phyloP scores from a whole-genome alignment of 2,888 invertebrate genomes.

The Syrista parreyssii region DNA sequence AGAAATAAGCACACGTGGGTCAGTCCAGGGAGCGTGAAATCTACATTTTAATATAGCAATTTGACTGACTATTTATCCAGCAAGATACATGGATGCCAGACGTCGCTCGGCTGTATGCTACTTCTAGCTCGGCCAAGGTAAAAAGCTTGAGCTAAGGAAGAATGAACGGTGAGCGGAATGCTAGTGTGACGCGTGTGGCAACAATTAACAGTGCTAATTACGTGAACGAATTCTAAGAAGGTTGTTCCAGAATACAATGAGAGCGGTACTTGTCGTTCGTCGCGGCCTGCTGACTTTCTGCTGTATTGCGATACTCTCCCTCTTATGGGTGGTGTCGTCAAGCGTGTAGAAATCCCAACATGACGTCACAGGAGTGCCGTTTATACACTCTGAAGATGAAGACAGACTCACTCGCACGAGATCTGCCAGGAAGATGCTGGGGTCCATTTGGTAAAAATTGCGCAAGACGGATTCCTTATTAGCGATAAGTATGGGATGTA shows the following conservation, averaged over 20 bases:
- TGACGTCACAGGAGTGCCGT: neutral
- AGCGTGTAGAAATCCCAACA: neutral
- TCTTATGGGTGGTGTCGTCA: neutral
- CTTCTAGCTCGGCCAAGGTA: neutral
- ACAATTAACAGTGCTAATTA: constrained; percentile 33
- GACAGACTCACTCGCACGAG: neutral
- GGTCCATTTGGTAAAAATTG: neutral
- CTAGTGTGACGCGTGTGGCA: constrained; percentile 16
- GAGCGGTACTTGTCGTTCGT: constrained; percentile 8
- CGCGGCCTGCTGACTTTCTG: neutral
- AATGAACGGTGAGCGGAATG: constrained; percentile 12
- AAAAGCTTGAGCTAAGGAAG: neutral
- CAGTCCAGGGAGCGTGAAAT: no score
- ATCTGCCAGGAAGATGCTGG: neutral
- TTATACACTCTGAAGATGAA: neutral
- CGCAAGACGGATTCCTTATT: neutral
- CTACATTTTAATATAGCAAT: no score
- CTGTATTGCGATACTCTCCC: neutral
- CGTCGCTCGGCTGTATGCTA: no score
- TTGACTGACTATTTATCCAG: no score
- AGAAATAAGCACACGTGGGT: neutral
- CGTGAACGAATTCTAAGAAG: constrained; percentile 30
- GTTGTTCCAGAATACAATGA: constrained; percentile 23
- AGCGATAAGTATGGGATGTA: neutral
- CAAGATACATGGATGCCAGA: no score